Evolutionary conservation across 1,140 invertebrate species (phyloP).

Genomic region (Orussus abietinus): DNA sequence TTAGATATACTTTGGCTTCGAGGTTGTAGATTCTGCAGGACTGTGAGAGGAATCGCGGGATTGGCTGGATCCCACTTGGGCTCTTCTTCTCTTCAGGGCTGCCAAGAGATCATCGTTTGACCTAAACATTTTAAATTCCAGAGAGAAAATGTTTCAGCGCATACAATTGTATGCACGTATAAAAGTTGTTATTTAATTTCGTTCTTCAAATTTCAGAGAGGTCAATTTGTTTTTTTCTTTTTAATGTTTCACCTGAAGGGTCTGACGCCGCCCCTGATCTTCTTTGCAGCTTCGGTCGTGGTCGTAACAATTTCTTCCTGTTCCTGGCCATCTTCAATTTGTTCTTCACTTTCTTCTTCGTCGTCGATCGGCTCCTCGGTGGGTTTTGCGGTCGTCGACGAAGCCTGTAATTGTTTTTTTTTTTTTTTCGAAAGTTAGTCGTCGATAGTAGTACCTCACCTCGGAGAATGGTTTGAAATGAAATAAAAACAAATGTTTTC

Average conservation of each 20-base stretch:
- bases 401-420: conserved; percentile 17
- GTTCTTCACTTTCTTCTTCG: conserved; percentile 48
- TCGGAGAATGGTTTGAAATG: neutral
- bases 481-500: neutral
- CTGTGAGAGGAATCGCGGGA: conserved; percentile 21
- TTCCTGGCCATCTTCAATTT: conserved; percentile 42
- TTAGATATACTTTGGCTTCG: conserved; percentile 38
- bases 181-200: too few species aligned
- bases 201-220: too few species aligned
- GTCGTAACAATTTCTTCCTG: conserved; percentile 51
- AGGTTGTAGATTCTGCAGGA: conserved; percentile 26
- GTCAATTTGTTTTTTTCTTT: too few species aligned
- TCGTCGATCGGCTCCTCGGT: conserved; percentile 35
- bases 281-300: conserved; percentile 64
- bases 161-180: too few species aligned
- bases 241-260: conserved; percentile 33
- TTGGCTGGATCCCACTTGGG: conserved; percentile 43
- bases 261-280: conserved; percentile 58
- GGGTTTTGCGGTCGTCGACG: conserved; percentile 35
- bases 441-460: neutral
- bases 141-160: neutral
- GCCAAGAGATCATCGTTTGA: conserved; percentile 70
- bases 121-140: conserved; percentile 55
- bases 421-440: conserved; percentile 4
- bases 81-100: conserved; percentile 63